phyloP scores from a whole-genome alignment of 2,113 vertebrate species.

The Balaeniceps rex region DNA sequence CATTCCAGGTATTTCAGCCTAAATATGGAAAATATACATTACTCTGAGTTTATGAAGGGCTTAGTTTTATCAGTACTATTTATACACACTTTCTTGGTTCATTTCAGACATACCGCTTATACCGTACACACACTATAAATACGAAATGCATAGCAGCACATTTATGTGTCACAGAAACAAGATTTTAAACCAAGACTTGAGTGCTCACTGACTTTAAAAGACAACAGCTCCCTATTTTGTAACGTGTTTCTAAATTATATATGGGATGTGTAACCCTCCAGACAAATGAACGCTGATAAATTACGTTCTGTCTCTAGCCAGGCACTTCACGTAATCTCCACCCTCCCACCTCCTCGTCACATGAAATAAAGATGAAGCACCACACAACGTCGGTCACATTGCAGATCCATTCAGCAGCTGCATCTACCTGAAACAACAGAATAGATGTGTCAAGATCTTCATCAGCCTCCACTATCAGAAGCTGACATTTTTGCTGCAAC shows the following conservation, averaged over 20 bases:
- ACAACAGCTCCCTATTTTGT: neutral
- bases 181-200: neutral
- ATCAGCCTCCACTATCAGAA: neutral
- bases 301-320: neutral
- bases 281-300: slow-evolving; percentile 15
- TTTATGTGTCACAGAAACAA: neutral
- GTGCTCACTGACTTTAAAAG: neutral
- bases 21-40: neutral
- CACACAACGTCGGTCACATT: accelerated
- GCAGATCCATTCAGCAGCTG: neutral
- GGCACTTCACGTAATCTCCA: neutral
- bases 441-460: neutral
- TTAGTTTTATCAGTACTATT: neutral
- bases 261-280: neutral
- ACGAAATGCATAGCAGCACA: neutral
- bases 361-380: slow-evolving; percentile 18
- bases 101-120: neutral
- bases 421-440: neutral
- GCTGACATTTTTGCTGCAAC: neutral
- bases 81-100: neutral
- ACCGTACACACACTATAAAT: neutral
- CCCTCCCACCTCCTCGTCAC: neutral
- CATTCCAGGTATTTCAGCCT: neutral
- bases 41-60: neutral
- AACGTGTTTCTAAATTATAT: neutral